Conservation (phyloP, 2,888 invertebrate genomes). For the Harmothoe impar region DNA sequence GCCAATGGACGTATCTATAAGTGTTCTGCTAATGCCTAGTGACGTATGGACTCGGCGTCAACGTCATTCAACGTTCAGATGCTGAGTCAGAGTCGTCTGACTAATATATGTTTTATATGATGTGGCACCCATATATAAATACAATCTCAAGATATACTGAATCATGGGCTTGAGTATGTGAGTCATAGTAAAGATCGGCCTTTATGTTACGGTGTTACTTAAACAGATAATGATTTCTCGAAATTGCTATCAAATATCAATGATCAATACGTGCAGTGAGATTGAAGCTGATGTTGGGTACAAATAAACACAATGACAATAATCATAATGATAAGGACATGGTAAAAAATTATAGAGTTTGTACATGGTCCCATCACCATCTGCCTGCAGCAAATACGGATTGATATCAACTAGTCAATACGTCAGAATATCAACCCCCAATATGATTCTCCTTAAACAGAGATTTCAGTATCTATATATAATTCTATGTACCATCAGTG, state of each 20-base stretch:
- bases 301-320: neutral
- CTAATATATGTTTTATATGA: neutral
- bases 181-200: neutral
- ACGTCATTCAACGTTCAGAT: conserved; percentile 21
- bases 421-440: neutral
- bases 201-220: neutral
- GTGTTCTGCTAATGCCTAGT: neutral
- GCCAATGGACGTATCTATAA: neutral
- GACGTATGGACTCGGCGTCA: neutral
- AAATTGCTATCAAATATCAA: neutral
- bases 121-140: neutral
- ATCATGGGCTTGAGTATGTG: neutral
- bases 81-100: neutral
- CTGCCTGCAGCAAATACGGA: neutral
- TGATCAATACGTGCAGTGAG: conserved; percentile 1
- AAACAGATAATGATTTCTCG: neutral
- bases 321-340: conserved; percentile 20
- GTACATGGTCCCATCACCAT: conserved; percentile 21
- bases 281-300: conserved; percentile 42
- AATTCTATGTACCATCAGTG: neutral
- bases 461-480: neutral
- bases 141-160: neutral
- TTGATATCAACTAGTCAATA: neutral
- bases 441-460: neutral
- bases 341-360: neutral